These are phyloP conservation scores for Hylyphantes graminicola DNA, from an alignment of 1,140 invertebrate species.

Conservation along the genomic window DNA sequence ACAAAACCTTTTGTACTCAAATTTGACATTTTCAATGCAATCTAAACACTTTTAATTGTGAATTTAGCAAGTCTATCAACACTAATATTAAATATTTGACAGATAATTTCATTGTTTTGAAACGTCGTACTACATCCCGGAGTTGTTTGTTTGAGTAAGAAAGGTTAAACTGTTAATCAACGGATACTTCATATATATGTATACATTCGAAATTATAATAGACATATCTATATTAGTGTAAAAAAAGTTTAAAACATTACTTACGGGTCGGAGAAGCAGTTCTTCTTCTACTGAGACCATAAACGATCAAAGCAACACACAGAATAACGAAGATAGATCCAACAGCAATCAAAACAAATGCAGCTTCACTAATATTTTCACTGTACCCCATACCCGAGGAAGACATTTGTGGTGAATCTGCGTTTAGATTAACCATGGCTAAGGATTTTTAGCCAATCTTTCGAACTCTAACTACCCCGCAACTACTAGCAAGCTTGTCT, in stretches of 20 bases:
- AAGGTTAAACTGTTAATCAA: no score
- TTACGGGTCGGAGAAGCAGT: slow-evolving; percentile 23
- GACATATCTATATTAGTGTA: not conserved
- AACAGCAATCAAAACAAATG: slow-evolving; percentile 42
- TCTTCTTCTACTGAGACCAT: slow-evolving; percentile 42
- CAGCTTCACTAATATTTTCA: slow-evolving; percentile 52
- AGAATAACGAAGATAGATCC: slow-evolving; percentile 47
- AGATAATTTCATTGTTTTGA: no score
- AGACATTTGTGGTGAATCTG: slow-evolving; percentile 9
- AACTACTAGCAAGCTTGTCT: not conserved
- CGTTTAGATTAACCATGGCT: slow-evolving; percentile 24
- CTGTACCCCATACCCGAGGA: slow-evolving; percentile 1
- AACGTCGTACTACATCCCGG: no score
- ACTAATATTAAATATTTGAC: no score
- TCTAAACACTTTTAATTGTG: no score
- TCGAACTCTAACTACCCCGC: not conserved
- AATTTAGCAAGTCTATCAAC: no score
- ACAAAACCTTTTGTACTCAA: no score
- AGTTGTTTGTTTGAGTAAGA: no score
- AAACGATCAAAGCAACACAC: slow-evolving; percentile 45
- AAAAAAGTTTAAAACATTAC: not conserved
- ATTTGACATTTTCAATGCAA: no score
- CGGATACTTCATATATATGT: no score
- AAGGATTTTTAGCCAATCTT: not conserved
- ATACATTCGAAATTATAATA: no score